These are phyloP conservation scores for Dolichomitus sp. DNA, from an alignment of 2,888 invertebrate species.

Conservation along the genomic window DNA sequence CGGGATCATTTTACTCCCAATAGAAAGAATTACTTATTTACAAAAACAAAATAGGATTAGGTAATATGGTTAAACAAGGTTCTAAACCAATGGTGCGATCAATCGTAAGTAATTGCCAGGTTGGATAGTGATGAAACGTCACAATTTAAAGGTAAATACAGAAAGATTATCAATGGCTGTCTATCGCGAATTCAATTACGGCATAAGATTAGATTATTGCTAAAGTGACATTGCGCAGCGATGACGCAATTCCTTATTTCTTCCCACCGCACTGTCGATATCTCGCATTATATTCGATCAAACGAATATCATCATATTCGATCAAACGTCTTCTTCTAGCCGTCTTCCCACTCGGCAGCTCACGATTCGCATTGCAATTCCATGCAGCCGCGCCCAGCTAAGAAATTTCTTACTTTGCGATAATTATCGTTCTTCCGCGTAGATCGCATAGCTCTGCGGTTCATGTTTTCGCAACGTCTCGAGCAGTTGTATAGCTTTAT, in stretches of 20 bases:
- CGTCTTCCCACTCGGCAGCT: conserved; percentile 26
- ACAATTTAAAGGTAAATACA: neutral
- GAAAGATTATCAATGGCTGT: conserved; percentile 18
- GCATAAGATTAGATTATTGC: conserved; percentile 32
- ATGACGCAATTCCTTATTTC: conserved; percentile 30
- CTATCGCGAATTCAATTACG: conserved; percentile 43
- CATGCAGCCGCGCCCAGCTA: conserved; percentile 58
- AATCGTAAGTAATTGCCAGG: neutral
- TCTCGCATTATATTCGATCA: conserved; percentile 46
- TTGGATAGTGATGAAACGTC: neutral
- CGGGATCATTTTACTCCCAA: too few species aligned
- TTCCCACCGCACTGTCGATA: conserved; percentile 23
- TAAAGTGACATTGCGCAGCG: conserved; percentile 27
- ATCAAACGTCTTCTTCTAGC: conserved; percentile 48
- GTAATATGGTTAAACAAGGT: neutral
- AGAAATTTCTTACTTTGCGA: conserved; percentile 63
- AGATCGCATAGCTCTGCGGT: conserved; percentile 53
- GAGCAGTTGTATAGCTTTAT: conserved; percentile 16
- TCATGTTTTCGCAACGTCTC: conserved; percentile 48
- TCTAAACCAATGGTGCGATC: neutral
- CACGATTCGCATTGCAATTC: conserved; percentile 63
- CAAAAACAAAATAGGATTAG: neutral
- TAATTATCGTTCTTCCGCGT: conserved; percentile 68
- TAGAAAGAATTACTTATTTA: too few species aligned
- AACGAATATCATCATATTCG: conserved; percentile 5